A percentile compares a stretch with the other conserved stretches of the same genome.
These are phyloP conservation scores for Streptopelia turtur DNA, from an alignment of 2,797 vertebrate species.

Conservation along the genomic window DNA sequence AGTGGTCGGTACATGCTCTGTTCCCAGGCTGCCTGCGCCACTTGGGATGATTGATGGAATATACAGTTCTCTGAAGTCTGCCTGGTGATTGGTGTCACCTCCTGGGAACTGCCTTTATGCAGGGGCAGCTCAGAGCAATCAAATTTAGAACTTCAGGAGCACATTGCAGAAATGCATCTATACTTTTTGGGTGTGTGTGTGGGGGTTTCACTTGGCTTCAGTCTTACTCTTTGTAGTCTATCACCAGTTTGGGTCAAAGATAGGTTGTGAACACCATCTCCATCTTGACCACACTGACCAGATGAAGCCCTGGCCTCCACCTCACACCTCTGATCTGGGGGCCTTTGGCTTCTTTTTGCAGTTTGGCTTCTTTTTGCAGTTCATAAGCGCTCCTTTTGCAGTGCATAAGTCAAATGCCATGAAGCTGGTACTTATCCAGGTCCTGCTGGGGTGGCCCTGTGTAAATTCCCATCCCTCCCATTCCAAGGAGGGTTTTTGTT, in stretches of 20 bases:
- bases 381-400: background rate
- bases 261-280: background rate
- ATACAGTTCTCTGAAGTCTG: background rate
- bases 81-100: background rate
- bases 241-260: background rate
- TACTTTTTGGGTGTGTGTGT: background rate
- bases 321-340: background rate
- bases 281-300: accelerated
- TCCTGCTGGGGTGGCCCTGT: background rate
- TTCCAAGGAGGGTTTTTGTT: background rate
- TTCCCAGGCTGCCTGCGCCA: background rate
- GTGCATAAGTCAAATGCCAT: background rate
- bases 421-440: background rate
- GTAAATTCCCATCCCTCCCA: accelerated
- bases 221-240: background rate
- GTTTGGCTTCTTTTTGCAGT: background rate
- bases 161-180: background rate
- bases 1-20: background rate
- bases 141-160: background rate
- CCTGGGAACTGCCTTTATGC: background rate
- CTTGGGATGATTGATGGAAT: background rate
- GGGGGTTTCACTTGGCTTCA: background rate
- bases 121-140: background rate
- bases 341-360: background rate
- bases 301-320: background rate